These are phyloP conservation scores for Scatophagus argus DNA, from an alignment of 2,113 vertebrate species.

Conservation along the genomic window DNA sequence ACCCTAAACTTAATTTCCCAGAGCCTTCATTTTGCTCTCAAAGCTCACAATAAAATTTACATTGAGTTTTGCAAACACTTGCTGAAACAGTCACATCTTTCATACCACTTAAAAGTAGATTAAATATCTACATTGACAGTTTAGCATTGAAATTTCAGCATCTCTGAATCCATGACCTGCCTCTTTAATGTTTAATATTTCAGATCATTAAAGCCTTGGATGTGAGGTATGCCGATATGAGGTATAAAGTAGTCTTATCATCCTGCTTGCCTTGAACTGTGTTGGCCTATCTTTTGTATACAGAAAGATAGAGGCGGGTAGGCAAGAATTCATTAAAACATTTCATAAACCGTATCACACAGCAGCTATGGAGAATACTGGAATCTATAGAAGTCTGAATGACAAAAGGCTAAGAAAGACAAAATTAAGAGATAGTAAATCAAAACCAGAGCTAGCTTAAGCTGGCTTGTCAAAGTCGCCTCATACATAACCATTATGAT, in stretches of 20 bases:
- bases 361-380: neutral
- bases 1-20: conserved; percentile 26
- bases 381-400: neutral
- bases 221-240: neutral
- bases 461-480: neutral
- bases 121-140: neutral
- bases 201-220: neutral
- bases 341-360: neutral
- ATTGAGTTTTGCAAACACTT: neutral
- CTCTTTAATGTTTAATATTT: conserved; percentile 6
- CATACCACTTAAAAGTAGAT: neutral
- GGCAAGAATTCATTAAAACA: neutral
- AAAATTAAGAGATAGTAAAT: neutral
- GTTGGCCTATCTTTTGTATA: conserved; percentile 7
- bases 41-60: neutral
- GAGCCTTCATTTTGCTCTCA: conserved; percentile 28
- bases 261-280: conserved; percentile 19
- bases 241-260: neutral
- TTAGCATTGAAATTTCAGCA: neutral
- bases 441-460: neutral
- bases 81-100: conserved; percentile 6
- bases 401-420: neutral
- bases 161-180: neutral
- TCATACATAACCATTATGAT: neutral
- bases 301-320: neutral